Evolutionary conservation across 2,797 vertebrate species (phyloP), one percentile per base, ranked within the genome.

Genomic region (Mormyrus hasselquistii): DNA sequence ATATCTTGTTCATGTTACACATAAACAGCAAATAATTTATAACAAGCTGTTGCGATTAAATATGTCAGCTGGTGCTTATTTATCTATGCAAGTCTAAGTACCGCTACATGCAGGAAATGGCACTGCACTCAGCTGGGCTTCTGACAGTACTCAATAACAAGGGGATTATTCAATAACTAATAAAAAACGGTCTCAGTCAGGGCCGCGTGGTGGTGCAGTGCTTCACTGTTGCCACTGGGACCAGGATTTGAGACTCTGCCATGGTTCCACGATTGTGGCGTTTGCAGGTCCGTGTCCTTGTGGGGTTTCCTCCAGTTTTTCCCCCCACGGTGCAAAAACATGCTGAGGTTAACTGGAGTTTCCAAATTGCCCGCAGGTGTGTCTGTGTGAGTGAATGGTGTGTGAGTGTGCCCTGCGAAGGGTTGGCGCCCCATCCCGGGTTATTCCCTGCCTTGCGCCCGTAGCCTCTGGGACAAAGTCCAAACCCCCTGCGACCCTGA

Each of bases 1-100:
- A 52, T 79, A 88, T 49, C 47, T 79, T 19, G 34, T 88, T 53
- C 29, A 50, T 73, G 65, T 88, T 59, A 50, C 52, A 76, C 38
- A 57, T 82, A 82, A 82, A 53, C 25, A 53, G 47, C 59, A 73
- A 69, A 73, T 55, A 55, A 22, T 38, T 59, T 82, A 22, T 47
- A 65, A 44, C 41, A 79, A 91, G 88, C 91, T 55, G 52, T 73
- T 57, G 73, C 57, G 69, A 79, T 79, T 49, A 38, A 34, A 73
- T 19, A 79, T 76, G 69, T 52, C 49, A 53, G n/a, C 49, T 84
- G 25, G 41, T 41, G 73, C 16, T 88, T 73, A 50, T 25, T 85
- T 25, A 49, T 85, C 38, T 79, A 41, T 34, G 52, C 87, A 25
- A 47, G 55, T 19, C 6, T 55, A 49, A 88, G 34, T 55, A 53